These are phyloP conservation scores for Phyllostomus hastatus DNA, from an alignment of 2,113 vertebrate genomes.

Conservation along the genomic window DNA sequence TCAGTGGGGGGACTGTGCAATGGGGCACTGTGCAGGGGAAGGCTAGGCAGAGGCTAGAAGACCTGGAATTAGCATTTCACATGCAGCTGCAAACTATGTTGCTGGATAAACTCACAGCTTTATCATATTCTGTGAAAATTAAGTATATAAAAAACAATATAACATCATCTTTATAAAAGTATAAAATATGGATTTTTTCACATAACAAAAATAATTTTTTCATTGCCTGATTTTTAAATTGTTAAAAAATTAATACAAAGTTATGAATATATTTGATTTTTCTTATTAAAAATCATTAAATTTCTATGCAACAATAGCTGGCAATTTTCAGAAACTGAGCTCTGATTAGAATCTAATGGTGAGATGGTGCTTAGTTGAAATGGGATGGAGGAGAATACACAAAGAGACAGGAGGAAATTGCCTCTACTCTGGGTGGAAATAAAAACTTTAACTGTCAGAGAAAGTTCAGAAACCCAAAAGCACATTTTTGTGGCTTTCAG, in stretches of 20 bases:
- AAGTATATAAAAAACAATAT: background rate
- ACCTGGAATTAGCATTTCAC: background rate
- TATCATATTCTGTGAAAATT: background rate
- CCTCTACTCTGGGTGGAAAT: background rate
- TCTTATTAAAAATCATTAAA: background rate
- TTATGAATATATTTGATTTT: conserved; percentile 41
- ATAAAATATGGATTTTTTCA: background rate
- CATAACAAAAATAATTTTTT: background rate
- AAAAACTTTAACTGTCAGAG: background rate
- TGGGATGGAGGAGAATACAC: background rate
- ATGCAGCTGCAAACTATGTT: background rate
- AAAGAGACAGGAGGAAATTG: background rate
- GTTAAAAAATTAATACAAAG: background rate
- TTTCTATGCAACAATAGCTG: background rate
- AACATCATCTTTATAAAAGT: background rate
- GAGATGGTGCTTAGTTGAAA: background rate
- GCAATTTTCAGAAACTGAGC: background rate
- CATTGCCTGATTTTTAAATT: background rate
- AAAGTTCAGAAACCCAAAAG: background rate
- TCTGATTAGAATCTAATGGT: conserved; percentile 11
- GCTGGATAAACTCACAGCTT: background rate
- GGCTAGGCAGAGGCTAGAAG: background rate
- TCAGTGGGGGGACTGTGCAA: too few relatives aligned
- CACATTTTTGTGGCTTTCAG: background rate
- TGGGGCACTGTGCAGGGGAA: fast-evolving